Evolutionary conservation across 1,140 invertebrate genomes (phyloP).

Genomic region (Bombus consobrinus): DNA sequence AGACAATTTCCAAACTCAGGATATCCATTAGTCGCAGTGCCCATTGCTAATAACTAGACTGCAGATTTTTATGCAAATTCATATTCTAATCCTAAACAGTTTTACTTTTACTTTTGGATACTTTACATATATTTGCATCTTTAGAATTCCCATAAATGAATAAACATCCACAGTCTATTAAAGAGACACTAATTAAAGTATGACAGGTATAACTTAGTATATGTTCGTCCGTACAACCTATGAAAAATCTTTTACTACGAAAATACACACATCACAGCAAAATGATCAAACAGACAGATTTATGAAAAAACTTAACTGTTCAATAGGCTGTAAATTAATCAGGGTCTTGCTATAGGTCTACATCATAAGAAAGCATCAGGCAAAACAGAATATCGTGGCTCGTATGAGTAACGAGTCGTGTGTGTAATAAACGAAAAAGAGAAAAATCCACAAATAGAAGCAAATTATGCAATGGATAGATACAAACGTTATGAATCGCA

Average conservation of each 20-base stretch:
- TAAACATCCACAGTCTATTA: not conserved
- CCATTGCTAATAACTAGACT: not conserved
- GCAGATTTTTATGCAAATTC: not conserved
- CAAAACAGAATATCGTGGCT: not conserved
- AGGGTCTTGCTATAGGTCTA: not conserved
- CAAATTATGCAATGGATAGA: constrained; percentile 16
- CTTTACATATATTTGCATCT: not conserved
- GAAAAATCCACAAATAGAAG: constrained; percentile 23
- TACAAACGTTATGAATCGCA: constrained; percentile 44
- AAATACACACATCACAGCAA: constrained; percentile 23
- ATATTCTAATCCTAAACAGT: too few relatives aligned
- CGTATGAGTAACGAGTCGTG: not conserved
- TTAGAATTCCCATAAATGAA: not conserved
- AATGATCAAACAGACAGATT: not conserved
- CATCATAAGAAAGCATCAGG: constrained; percentile 11
- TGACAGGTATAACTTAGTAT: not conserved
- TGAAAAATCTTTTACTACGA: not conserved
- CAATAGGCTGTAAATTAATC: not conserved
- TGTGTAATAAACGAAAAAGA: not conserved
- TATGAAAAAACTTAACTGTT: not conserved
- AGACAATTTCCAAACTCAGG: not conserved
- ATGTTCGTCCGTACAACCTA: not conserved
- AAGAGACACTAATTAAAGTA: not conserved
- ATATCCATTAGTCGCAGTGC: not conserved
- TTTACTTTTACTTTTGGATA: not conserved